phyloP scores from a whole-genome alignment of 2,797 vertebrate genomes.

The Spondyliosoma cantharus region DNA sequence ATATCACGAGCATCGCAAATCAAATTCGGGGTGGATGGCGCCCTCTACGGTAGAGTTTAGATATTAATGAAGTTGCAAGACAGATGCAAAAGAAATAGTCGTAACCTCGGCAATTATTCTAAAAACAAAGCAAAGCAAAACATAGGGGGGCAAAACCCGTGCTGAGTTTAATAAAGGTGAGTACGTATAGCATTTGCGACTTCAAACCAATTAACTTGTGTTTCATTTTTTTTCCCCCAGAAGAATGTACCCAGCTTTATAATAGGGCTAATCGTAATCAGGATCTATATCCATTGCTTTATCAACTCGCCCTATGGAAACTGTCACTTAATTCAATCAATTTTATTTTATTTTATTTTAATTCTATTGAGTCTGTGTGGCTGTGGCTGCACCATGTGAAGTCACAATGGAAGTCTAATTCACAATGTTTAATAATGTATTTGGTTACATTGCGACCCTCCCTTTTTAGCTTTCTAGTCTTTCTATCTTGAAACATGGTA shows the following conservation, averaged over 20 bases:
- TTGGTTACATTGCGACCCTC: no score
- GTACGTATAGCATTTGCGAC: no score
- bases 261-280: not conserved
- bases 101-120: no score
- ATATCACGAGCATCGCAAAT: not conserved
- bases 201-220: not conserved
- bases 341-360: not conserved
- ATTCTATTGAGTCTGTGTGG: not conserved
- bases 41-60: slow-evolving; percentile 26
- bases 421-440: not conserved
- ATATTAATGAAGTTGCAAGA: not conserved
- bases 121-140: not conserved
- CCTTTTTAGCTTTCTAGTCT: no score
- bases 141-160: not conserved
- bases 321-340: no score
- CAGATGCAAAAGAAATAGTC: no score
- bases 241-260: not conserved
- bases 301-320: no score
- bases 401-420: not conserved
- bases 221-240: not conserved
- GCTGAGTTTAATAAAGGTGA: not conserved
- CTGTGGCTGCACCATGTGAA: not conserved
- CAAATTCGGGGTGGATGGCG: not conserved
- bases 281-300: no score
- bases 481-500: no score